Percentiles rank a stretch among this genome's conserved stretches.
Evolutionary conservation across 2,888 invertebrate species (phyloP).

Genomic region (Coronaproctus castanopsis): DNA sequence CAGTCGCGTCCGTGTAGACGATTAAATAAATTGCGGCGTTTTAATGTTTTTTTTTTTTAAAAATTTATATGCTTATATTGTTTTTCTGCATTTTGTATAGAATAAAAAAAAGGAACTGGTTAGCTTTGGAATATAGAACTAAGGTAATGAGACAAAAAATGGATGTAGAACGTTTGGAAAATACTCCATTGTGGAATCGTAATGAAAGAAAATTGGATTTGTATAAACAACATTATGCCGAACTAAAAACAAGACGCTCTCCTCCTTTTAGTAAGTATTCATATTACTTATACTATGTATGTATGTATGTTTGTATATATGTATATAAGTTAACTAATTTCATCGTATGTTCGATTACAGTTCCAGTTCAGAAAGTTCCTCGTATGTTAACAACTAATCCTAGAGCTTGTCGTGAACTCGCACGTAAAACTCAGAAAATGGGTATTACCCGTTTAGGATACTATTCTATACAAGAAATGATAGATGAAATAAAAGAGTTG

Average conservation of each 20-base stretch:
- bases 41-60: too few species aligned
- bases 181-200: conserved; percentile 39
- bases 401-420: conserved; percentile 59
- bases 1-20: too few species aligned
- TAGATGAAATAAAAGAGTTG: conserved; percentile 61
- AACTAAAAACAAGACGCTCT: conserved; percentile 15
- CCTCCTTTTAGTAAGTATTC: conserved; percentile 11
- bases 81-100: conserved; percentile 15
- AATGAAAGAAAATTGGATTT: conserved; percentile 64
- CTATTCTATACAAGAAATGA: conserved; percentile 64
- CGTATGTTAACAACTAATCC: conserved; percentile 74
- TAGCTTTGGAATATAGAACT: conserved; percentile 64
- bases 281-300: neutral
- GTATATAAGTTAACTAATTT: too few species aligned
- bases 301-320: too few species aligned
- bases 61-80: too few species aligned
- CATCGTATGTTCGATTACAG: too few species aligned
- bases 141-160: conserved; percentile 31
- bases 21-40: too few species aligned
- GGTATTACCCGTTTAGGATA: conserved; percentile 63
- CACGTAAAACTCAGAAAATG: conserved; percentile 73
- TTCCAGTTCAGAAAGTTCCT: conserved; percentile 88
- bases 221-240: conserved; percentile 33
- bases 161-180: conserved; percentile 38
- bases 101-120: conserved; percentile 28